phyloP scores from a whole-genome alignment of 2,888 invertebrate genomes.

The Dryadula phaetusa region DNA sequence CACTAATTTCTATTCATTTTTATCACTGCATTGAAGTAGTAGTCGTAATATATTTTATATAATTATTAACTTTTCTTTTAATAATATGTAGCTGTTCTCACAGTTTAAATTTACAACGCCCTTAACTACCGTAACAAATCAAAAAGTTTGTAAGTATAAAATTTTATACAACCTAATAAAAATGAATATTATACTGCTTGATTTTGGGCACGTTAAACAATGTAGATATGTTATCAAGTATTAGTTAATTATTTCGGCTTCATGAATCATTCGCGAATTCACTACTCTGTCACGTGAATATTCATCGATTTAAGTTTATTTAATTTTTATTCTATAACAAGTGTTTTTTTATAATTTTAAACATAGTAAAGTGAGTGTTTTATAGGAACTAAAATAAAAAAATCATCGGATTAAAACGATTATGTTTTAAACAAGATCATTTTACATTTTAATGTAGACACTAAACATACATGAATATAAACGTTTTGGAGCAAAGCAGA shows the following conservation, averaged over 20 bases:
- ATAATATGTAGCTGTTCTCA: neutral
- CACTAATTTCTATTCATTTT: conserved; percentile 37
- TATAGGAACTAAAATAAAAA: too few species aligned
- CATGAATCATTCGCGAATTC: conserved; percentile 10
- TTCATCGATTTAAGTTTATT: neutral
- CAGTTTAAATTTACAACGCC: neutral
- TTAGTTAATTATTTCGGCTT: conserved; percentile 16
- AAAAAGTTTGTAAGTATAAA: conserved; percentile 8
- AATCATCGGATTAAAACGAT: too few species aligned
- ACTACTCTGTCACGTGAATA: neutral
- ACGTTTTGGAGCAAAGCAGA: neutral
- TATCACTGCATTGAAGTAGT: conserved; percentile 27
- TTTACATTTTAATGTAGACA: too few species aligned
- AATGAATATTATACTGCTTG: neutral
- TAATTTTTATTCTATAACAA: too few species aligned
- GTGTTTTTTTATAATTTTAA: too few species aligned
- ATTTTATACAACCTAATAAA: conserved; percentile 5
- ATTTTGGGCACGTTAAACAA: conserved; percentile 9
- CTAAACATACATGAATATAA: neutral
- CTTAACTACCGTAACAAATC: neutral
- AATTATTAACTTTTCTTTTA: neutral
- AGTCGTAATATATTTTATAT: neutral
- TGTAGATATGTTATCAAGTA: conserved; percentile 21
- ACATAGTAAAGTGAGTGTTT: too few species aligned
- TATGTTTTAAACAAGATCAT: too few species aligned